Conservation (phyloP, 2,113 vertebrate species). For the Seriola dumerili region DNA sequence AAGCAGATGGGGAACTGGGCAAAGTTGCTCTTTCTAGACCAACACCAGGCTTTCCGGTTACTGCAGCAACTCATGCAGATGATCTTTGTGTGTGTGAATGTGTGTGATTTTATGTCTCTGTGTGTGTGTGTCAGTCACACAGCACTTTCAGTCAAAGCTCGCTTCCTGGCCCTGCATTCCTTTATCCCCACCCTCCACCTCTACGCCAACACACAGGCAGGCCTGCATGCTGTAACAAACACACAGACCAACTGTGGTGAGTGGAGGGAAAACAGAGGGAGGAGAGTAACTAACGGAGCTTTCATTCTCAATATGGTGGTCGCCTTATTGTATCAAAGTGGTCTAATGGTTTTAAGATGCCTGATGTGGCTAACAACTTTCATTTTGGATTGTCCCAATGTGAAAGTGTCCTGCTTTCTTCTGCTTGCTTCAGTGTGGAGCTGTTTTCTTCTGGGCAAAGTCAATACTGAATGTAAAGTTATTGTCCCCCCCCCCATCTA, state of each 20-base stretch:
- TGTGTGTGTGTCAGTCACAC: constrained; percentile 53
- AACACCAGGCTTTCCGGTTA: constrained; percentile 75
- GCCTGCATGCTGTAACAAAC: constrained; percentile 40
- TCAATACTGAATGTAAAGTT: constrained; percentile 11
- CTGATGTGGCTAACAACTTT: background rate
- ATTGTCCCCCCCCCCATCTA: constrained; percentile 52
- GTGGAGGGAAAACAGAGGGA: constrained; percentile 24
- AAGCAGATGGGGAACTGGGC: constrained; percentile 77
- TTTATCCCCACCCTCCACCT: constrained; percentile 60
- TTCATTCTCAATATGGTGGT: constrained; percentile 12
- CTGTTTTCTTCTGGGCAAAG: background rate
- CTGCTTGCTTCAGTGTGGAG: background rate
- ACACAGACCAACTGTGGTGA: constrained; percentile 38
- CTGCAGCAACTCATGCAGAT: constrained; percentile 78
- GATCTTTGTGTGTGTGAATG: constrained; percentile 58
- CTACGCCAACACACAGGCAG: constrained; percentile 51
- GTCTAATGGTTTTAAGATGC: background rate
- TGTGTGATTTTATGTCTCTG: constrained; percentile 6
- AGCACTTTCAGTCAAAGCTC: constrained; percentile 73
- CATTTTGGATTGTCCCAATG: background rate
- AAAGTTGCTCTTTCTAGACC: constrained; percentile 69
- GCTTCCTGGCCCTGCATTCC: constrained; percentile 81
- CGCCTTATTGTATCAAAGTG: background rate
- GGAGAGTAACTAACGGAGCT: constrained; percentile 9
- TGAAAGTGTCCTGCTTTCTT: background rate